Conservation (phyloP, 2,888 invertebrate genomes). For the Acanthosepion lycidas region DNA sequence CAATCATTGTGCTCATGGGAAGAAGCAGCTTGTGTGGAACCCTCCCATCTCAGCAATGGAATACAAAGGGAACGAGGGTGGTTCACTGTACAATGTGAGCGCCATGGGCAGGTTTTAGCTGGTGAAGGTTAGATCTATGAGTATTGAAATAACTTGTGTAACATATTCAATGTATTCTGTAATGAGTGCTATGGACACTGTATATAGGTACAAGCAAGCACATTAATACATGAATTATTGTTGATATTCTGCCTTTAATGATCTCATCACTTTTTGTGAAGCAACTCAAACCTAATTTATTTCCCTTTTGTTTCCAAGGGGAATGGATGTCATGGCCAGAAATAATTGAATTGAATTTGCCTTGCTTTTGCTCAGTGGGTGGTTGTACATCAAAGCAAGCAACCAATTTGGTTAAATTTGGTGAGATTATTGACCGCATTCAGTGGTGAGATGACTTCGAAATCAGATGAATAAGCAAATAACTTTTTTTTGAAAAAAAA, state of each 20-base stretch:
- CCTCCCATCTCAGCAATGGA: too few relatives aligned
- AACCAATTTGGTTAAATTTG: conserved; percentile 8
- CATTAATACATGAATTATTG: background rate
- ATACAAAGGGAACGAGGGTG: too few relatives aligned
- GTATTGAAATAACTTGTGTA: background rate
- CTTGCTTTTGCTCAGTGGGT: background rate
- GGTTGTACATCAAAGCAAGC: background rate
- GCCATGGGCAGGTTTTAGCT: too few relatives aligned
- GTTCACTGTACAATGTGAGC: too few relatives aligned
- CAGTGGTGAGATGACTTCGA: background rate
- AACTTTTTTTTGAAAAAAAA: background rate
- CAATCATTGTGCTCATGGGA: too few relatives aligned
- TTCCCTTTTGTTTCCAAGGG: conserved; percentile 16
- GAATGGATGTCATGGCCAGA: conserved; percentile 13
- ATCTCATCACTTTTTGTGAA: background rate
- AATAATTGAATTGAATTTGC: background rate
- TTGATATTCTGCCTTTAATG: background rate
- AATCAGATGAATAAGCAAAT: background rate
- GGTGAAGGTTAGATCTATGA: too few relatives aligned
- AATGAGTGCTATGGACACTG: background rate
- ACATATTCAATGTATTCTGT: background rate
- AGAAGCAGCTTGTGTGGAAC: too few relatives aligned
- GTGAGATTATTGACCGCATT: background rate
- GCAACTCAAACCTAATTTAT: background rate
- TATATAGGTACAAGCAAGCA: background rate